Evolutionary conservation across 2,797 vertebrate genomes (phyloP).

Genomic region (Smutsia temminckii): DNA sequence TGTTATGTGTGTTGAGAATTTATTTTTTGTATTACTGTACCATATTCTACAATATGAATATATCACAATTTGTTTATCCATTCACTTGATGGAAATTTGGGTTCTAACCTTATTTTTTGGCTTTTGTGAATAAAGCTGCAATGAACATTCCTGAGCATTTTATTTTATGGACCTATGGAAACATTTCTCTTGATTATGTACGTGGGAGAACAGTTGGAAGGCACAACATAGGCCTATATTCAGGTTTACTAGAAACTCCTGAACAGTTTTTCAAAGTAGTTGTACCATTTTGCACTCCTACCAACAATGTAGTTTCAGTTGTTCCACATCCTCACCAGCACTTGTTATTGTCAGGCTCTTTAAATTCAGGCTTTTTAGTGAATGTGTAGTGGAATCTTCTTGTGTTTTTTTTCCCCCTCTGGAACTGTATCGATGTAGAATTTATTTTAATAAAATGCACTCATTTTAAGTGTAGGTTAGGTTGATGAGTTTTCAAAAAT

Average conservation of each 20-base stretch:
- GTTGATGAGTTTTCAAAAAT: slow-evolving; percentile 8
- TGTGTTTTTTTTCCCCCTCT: not conserved
- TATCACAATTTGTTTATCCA: not conserved
- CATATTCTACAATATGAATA: not conserved
- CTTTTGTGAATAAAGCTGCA: not conserved
- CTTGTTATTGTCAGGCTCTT: not conserved
- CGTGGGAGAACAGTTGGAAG: not conserved
- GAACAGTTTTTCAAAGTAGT: not conserved
- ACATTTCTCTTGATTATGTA: not conserved
- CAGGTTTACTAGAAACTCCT: not conserved
- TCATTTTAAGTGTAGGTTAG: not conserved
- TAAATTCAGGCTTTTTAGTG: not conserved
- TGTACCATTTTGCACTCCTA: not conserved
- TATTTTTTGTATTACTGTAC: not conserved
- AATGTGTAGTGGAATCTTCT: not conserved
- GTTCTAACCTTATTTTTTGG: not conserved
- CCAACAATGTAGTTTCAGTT: not conserved
- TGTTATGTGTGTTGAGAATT: not conserved
- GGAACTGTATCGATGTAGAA: slow-evolving; percentile 2
- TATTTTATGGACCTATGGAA: not conserved
- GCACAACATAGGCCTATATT: not conserved
- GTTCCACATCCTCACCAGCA: not conserved
- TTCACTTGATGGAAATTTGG: not conserved
- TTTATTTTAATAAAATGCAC: not conserved
- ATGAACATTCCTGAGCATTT: slow-evolving; percentile 9